Base-by-base conservation (phyloP, 2,797 vertebrate species). In the Gastrophryne carolinensis region DNA sequence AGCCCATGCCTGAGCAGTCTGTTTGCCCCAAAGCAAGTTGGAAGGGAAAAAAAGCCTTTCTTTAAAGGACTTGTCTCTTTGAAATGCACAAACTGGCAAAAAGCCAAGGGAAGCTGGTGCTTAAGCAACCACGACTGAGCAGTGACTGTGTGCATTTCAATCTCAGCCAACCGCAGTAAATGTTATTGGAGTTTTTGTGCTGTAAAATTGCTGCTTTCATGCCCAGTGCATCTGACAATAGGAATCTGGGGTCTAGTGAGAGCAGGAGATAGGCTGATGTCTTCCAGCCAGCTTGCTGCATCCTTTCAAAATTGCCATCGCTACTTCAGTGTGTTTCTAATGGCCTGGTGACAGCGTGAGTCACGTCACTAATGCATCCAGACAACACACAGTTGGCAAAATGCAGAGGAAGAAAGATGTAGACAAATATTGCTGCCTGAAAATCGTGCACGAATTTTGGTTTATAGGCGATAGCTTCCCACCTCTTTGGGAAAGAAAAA, bases 161-260 rank as follows among this genome's bases (percentile, higher is more conserved):
- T 88, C 86, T 83, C 90, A 83, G 84, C 90, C 86, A 81, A 84
- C 89, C 81, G 81, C 81, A 82, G 87, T 89, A 86, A 91, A 90
- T 86, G 89, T 88, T 92, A 90, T 88, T 90, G 91, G 87, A 92
- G 88, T 88, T 92, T 90, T 84, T 91, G 87, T 91, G 90, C 91
- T 92, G 91, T 91, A 91, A 94, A 94, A 92, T 93, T 90, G 88
- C 89, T 87, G 89, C 92, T 94, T 94, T 94, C 92, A 92, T 89
- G 91, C 90, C 87, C 86, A 88, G 82, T 92, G 91, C 91, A 86
- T 90, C 91, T 82, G 85, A 92, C 92, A 93, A 90, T 84, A 88
- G 90, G 84, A 89, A 91, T 90, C 82, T 82, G 86, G 76, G 83
- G 86, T 82, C 82, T 81, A 76, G 80, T 67, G 85, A 82, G 82